Conservation (phyloP, 2,113 vertebrate species). For the Raja brachyura region DNA sequence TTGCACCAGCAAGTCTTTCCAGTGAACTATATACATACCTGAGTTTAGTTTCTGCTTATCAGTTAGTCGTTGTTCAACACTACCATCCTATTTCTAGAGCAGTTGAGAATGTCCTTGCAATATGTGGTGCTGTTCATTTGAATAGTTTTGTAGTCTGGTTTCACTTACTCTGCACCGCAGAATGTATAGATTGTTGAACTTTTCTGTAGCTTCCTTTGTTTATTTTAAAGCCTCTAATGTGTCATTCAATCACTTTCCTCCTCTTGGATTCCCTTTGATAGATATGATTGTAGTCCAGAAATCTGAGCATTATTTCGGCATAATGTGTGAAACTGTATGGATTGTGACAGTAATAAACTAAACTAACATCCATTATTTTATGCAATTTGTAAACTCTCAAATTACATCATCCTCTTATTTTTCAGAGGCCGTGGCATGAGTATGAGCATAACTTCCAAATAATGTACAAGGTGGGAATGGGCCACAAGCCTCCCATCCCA, state of each 20-base stretch:
- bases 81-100: background rate
- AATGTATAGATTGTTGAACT: background rate
- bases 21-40: background rate
- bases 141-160: background rate
- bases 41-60: too few relatives aligned
- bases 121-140: background rate
- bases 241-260: background rate
- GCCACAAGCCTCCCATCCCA: constrained; percentile 91
- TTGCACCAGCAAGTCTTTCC: background rate
- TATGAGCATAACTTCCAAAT: constrained; percentile 99
- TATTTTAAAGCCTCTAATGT: background rate
- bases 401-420: background rate
- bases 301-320: background rate
- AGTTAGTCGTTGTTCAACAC: background rate
- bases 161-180: background rate
- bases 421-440: constrained; percentile 94
- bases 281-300: background rate
- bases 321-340: too few relatives aligned
- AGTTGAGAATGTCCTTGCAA: background rate
- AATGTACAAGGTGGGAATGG: constrained; percentile 99
- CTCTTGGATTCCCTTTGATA: background rate
- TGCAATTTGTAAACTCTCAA: background rate
- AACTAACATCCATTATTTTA: background rate
- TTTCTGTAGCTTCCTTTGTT: background rate
- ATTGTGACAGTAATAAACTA: too few relatives aligned